These are phyloP conservation scores for Gerris buenoi DNA, from an alignment of 1,140 invertebrate species.

Conservation along the genomic window DNA sequence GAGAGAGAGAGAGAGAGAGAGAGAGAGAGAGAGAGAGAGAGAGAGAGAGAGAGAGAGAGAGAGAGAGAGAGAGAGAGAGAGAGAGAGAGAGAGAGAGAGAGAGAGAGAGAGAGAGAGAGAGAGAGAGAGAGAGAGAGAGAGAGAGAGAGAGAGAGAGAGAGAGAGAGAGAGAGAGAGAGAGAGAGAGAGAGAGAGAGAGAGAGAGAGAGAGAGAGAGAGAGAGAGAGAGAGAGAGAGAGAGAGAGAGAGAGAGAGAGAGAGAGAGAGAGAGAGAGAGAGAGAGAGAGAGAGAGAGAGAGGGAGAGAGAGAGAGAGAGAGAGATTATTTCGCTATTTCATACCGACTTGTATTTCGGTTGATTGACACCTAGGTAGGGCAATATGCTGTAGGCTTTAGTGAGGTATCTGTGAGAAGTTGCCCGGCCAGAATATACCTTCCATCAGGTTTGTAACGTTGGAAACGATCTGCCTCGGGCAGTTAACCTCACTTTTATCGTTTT, in stretches of 20 bases:
- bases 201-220: background rate
- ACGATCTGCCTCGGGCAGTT: too few relatives aligned
- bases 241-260: background rate
- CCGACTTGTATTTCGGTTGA: too few relatives aligned
- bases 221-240: background rate
- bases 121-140: constrained; percentile 1
- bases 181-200: background rate
- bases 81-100: background rate
- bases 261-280: constrained; percentile 4
- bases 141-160: constrained; percentile 1
- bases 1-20: constrained; percentile 1
- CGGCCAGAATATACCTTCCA: too few relatives aligned
- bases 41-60: constrained; percentile 2
- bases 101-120: background rate
- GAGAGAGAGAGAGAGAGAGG: background rate
- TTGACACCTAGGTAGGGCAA: too few relatives aligned
- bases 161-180: constrained; percentile 5
- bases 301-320: constrained; percentile 2
- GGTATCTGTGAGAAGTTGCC: too few relatives aligned
- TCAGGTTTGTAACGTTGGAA: too few relatives aligned
- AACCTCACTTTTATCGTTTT: too few relatives aligned
- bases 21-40: background rate
- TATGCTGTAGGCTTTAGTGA: too few relatives aligned
- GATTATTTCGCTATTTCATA: too few relatives aligned
- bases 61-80: constrained; percentile 2